Percentiles rank a stretch among this genome's conserved stretches.
These are phyloP conservation scores for Scolopax rusticola DNA, from an alignment of 2,797 vertebrate species.

Conservation along the genomic window DNA sequence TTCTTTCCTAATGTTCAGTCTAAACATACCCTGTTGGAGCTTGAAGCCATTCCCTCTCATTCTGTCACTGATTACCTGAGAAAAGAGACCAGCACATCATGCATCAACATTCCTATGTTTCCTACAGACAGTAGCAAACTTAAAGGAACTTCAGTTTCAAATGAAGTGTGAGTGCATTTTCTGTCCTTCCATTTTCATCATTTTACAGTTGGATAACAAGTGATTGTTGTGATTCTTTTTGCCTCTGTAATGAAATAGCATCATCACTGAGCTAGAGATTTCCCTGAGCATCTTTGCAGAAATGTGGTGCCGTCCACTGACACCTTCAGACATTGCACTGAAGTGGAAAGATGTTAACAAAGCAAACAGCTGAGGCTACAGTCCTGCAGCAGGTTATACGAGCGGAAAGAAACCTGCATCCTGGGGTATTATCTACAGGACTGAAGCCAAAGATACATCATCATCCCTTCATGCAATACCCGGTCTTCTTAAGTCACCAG, in stretches of 20 bases:
- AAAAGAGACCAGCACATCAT: background rate
- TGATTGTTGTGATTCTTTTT: background rate
- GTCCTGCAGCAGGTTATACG: background rate
- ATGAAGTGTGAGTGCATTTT: background rate
- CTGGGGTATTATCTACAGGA: background rate
- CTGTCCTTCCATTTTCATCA: background rate
- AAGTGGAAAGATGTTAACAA: background rate
- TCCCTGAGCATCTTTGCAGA: background rate
- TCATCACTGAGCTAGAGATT: background rate
- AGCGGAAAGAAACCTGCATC: background rate
- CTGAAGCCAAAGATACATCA: background rate
- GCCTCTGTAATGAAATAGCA: background rate
- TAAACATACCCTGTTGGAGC: too few relatives aligned
- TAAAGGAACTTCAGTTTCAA: background rate
- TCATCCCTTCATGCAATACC: background rate
- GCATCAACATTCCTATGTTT: background rate
- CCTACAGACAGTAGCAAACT: background rate
- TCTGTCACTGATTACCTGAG: too few relatives aligned
- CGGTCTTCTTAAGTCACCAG: background rate
- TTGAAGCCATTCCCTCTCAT: too few relatives aligned
- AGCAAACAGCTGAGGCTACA: background rate
- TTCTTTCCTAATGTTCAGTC: too few relatives aligned
- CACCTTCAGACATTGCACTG: background rate
- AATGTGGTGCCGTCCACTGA: conserved; percentile 17
- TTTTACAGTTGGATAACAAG: background rate